Evolutionary conservation across 2,797 vertebrate species (phyloP), one percentile per base, ranked within the genome.

Genomic region (Carapus acus): DNA sequence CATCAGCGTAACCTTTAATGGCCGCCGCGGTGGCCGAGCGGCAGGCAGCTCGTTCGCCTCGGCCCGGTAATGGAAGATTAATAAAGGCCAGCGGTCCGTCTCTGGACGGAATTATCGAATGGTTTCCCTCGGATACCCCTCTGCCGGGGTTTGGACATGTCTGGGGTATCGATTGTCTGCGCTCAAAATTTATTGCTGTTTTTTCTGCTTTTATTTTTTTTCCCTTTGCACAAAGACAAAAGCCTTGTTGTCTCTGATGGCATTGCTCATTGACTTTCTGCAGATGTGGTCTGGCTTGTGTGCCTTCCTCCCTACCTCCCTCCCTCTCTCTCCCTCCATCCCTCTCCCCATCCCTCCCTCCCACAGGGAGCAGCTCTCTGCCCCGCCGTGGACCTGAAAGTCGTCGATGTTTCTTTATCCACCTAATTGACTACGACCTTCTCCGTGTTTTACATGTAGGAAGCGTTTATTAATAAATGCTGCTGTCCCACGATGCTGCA

Each of bases 181-280:
- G 79, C 68, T 59, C 69, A 83, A n/a, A 82, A 85, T 85, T 76
- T 82, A 83, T 82, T 79, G 77, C 78, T 85, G 77, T 85, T 76
- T 81, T 82, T 76, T 79, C 83, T 71, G 73, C 79, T 71, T 85
- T 78, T 85, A 78, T 85, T 76, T 81, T 82, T 76, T 79, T 83
- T 71, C 74, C 79, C 71, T 85, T 86, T 82, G 77, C 75, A 80
- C 76, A 71, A 75, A 79, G 67, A 73, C 78, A 78, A 73, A 83
- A 79, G 72, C 79, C 69, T 71, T 68, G 63, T 78, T 71, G 72
- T 76, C 63, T 78, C 62, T 39, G 56, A 64, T 62, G 67, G 58
- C 75, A 73, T 81, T 71, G 39, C 57, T 71, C 69, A 77, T 62
- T 66, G 71, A 65, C 77, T 68, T 77, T 62, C 70, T 71, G 79